Base-by-base conservation (phyloP, 2,113 vertebrate genomes). In the Dicrurus megarhynchus region DNA sequence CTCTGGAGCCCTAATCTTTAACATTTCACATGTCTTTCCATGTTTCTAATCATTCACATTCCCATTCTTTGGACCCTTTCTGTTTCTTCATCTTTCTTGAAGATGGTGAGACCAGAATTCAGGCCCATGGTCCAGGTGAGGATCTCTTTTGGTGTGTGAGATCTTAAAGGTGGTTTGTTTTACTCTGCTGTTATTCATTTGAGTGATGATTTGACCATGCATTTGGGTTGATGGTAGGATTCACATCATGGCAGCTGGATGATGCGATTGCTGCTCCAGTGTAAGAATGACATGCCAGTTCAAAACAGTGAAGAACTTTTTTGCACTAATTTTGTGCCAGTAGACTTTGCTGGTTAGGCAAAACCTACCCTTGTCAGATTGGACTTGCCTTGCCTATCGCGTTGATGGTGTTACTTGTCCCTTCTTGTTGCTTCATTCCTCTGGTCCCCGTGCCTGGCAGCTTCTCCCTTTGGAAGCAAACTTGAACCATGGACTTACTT, bases 81-180 rank as follows among this genome's bases (percentile, higher is more conserved):
- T 92, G 6, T 92, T 91, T 90, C 44, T 86, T 88, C 59, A 11
- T 92, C 46, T 78, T 80, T 9, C 52, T 67, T 71, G 47, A 94
- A 90, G 95, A 35, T 75, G 89, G 39, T 78, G 80, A 87, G 77
- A 81, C 60, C 56, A 87, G 57, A 84, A 68, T 52, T 42, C 64
- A 84, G 84, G 41, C 46, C 13, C 24, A 1, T 59, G 39, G 33
- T 86, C 39, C 83, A 93, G 93, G 93, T 95, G 80, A 97, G 84
- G 7, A 46, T 83, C 19, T 84, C 33, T 65, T 64, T n/a, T n/a
- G 18, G 8, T 35, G 47, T 89, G 56, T 68, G 39, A 82, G 16
- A 18, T 75, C 56, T 92, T 49, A 53, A 56, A 52, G 30, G 19
- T 52, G 13, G 35, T 84, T 37, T 68, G 32, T 21, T 89, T 89